Percentiles rank a stretch among this genome's conserved stretches.
Evolutionary conservation across 2,113 vertebrate species (phyloP).

Genomic region (Mastomys natalensis): DNA sequence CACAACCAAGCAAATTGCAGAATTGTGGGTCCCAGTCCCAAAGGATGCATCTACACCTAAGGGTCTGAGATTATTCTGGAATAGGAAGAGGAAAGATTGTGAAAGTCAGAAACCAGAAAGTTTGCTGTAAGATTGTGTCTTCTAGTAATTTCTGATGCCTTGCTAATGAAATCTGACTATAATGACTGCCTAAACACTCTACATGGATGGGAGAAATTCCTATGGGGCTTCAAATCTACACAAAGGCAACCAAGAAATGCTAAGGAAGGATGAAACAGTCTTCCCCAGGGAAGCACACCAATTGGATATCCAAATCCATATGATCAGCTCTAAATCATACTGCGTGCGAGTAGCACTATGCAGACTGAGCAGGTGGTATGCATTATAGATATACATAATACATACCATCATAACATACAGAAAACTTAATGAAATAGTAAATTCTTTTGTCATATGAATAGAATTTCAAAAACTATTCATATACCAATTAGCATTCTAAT

Average conservation of each 20-base stretch:
- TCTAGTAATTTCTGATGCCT: not conserved
- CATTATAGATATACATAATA: too few relatives aligned
- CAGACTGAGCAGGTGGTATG: not conserved
- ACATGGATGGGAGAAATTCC: not conserved
- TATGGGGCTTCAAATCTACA: not conserved
- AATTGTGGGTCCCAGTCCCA: too few relatives aligned
- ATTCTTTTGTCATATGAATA: constrained; percentile 65
- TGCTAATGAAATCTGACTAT: not conserved
- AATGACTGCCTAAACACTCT: not conserved
- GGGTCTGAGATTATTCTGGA: not conserved
- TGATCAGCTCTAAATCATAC: not conserved
- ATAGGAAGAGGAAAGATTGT: not conserved
- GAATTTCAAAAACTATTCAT: constrained; percentile 68
- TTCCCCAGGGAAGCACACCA: not conserved
- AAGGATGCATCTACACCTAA: too few relatives aligned
- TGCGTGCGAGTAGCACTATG: not conserved
- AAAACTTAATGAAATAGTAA: constrained; percentile 72
- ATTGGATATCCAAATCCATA: not conserved
- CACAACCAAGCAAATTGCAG: too few relatives aligned
- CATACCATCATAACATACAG: constrained; percentile 29
- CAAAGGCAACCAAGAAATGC: not conserved
- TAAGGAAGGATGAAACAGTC: not conserved
- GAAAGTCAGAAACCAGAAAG: not conserved
- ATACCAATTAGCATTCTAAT: constrained; percentile 73
- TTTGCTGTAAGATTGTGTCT: not conserved